A percentile compares a stretch with the other conserved stretches of the same genome.
phyloP scores from a whole-genome alignment of 2,113 vertebrate genomes.

The Litocranius walleri region DNA sequence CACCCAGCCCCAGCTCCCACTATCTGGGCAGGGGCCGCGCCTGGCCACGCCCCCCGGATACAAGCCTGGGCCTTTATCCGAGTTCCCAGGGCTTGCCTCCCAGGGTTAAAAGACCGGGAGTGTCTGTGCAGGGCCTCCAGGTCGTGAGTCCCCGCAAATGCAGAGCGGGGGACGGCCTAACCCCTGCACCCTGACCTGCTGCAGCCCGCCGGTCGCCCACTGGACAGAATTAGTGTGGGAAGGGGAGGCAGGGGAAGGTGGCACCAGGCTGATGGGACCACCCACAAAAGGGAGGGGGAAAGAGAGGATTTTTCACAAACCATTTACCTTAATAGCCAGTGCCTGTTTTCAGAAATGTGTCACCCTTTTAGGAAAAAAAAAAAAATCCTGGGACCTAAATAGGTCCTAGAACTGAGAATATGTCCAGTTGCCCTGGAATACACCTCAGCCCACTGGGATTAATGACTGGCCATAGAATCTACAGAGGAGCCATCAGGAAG shows the following conservation, averaged over 20 bases:
- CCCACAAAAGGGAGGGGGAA: not conserved
- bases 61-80: fast-evolving
- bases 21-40: fast-evolving
- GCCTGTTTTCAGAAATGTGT: not conserved
- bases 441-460: not conserved
- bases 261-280: not conserved
- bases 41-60: not conserved
- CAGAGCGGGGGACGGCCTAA: not conserved
- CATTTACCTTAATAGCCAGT: not conserved
- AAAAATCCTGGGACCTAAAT: not conserved
- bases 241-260: not conserved
- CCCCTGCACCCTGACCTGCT: not conserved
- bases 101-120: fast-evolving
- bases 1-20: not conserved
- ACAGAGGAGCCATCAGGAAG: not conserved
- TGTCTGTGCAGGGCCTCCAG: not conserved
- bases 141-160: not conserved
- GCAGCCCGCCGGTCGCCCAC: not conserved
- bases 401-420: not conserved
- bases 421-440: not conserved
- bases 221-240: not conserved
- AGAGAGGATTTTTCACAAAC: not conserved
- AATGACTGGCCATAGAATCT: not conserved
- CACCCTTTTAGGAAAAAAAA: not conserved
- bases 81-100: fast-evolving